Evolutionary conservation across 1,140 invertebrate species (phyloP).

Genomic region (Drosophila oshimai): DNA sequence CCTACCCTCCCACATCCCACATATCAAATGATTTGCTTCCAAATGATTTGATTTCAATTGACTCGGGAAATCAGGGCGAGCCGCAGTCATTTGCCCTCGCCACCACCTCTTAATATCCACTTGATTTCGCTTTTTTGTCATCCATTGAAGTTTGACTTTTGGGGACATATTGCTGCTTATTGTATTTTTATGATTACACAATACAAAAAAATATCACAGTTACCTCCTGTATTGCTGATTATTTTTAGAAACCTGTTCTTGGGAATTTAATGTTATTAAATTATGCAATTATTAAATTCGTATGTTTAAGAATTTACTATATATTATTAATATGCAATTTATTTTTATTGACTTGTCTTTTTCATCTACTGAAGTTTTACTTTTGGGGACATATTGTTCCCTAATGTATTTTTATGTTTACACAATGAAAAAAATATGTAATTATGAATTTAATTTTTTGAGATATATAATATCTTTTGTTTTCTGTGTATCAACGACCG

Average conservation of each 20-base stretch:
- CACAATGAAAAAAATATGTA: too few species aligned
- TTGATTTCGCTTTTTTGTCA: conserved; percentile 55
- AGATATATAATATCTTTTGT: neutral
- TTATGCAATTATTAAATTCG: too few species aligned
- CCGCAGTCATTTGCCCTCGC: conserved; percentile 15
- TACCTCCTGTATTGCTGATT: too few species aligned
- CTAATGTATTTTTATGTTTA: neutral
- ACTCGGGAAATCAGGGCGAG: conserved; percentile 65
- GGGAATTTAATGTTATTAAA: too few species aligned
- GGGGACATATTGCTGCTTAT: conserved; percentile 55
- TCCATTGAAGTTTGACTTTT: conserved; percentile 17
- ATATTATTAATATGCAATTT: too few species aligned
- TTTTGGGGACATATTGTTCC: too few species aligned
- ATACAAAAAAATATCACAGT: neutral
- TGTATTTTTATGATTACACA: neutral
- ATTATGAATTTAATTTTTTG: too few species aligned
- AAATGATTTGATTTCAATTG: conserved; percentile 82
- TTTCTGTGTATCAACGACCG: conserved; percentile 38
- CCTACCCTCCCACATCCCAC: conserved; percentile 2
- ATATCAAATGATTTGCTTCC: conserved; percentile 81
- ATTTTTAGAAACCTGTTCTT: too few species aligned
- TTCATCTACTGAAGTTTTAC: too few species aligned
- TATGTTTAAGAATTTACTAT: too few species aligned
- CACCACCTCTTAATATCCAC: conserved; percentile 45
- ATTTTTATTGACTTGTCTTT: too few species aligned